phyloP scores from a whole-genome alignment of 1,140 invertebrate genomes.

The Leptopilina clavipes region DNA sequence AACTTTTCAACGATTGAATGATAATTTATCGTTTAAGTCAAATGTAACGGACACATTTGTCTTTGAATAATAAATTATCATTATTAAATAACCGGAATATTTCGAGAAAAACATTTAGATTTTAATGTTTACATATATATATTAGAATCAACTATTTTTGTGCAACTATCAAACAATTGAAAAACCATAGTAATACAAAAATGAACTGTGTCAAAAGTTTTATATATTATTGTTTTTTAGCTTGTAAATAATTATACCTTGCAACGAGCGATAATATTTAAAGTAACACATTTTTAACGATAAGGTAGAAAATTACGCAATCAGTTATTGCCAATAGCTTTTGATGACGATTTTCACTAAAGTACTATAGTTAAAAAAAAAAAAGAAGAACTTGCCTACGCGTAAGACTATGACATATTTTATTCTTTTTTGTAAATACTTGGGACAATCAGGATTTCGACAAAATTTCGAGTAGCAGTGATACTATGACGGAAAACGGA shows the following conservation, averaged over 20 bases:
- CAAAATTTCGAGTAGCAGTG: conserved; percentile 32
- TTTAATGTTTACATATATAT: too few relatives aligned
- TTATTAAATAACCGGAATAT: too few relatives aligned
- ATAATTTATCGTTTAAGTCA: too few relatives aligned
- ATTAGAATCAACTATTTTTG: too few relatives aligned
- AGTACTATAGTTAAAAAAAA: conserved; percentile 8
- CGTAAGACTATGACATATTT: conserved; percentile 28
- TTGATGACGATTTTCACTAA: conserved; percentile 22
- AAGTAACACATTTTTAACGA: conserved; percentile 26
- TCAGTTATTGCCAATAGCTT: conserved; percentile 1
- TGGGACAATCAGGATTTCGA: conserved; percentile 25
- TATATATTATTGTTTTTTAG: background rate
- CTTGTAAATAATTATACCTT: background rate
- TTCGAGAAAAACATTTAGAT: too few relatives aligned
- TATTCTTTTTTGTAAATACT: conserved; percentile 22
- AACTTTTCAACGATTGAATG: too few relatives aligned
- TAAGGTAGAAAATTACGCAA: conserved; percentile 12
- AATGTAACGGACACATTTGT: too few relatives aligned
- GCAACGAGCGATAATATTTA: background rate
- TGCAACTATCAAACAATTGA: too few relatives aligned
- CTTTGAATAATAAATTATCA: too few relatives aligned
- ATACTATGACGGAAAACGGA: conserved; percentile 27
- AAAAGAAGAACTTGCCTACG: background rate
- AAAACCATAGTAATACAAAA: too few relatives aligned
- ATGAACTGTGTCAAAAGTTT: background rate